A percentile compares a stretch with the other conserved stretches of the same genome.
Conservation (phyloP, 2,113 vertebrate genomes). For the Eurystomus gularis region DNA sequence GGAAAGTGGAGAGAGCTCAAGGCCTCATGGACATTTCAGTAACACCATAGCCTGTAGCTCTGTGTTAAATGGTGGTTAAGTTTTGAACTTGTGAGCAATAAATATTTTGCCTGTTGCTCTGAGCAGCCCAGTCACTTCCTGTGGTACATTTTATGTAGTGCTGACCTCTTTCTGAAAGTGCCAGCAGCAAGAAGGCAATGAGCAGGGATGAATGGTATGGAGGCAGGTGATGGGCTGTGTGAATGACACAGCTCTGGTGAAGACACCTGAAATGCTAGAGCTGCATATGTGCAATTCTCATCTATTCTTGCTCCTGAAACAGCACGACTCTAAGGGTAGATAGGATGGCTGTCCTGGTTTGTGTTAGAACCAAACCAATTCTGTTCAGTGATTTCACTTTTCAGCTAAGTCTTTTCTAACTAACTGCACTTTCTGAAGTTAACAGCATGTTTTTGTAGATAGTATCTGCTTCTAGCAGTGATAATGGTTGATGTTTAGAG, state of each 20-base stretch:
- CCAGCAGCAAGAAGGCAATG: neutral
- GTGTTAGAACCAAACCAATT: too few relatives aligned
- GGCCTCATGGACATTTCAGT: neutral
- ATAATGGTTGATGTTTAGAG: too few relatives aligned
- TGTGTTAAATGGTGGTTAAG: neutral
- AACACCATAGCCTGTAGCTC: neutral
- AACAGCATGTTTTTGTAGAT: too few relatives aligned
- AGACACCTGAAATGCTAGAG: neutral
- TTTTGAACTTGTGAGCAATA: neutral
- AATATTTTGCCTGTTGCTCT: neutral
- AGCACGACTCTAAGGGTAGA: neutral
- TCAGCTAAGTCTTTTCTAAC: too few relatives aligned
- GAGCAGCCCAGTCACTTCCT: neutral
- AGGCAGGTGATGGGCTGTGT: neutral
- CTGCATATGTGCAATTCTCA: neutral
- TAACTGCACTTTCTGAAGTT: too few relatives aligned
- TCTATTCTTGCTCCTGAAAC: neutral
- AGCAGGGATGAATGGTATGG: neutral
- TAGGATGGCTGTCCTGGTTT: too few relatives aligned
- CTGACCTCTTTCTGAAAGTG: neutral
- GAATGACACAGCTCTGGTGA: neutral
- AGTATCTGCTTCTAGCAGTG: too few relatives aligned
- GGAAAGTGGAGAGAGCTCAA: neutral
- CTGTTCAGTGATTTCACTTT: too few relatives aligned
- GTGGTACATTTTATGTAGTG: neutral